Percentiles rank a stretch among this genome's conserved stretches.
Conservation (phyloP, 2,797 vertebrate genomes). For the Glyptemys insculpta region DNA sequence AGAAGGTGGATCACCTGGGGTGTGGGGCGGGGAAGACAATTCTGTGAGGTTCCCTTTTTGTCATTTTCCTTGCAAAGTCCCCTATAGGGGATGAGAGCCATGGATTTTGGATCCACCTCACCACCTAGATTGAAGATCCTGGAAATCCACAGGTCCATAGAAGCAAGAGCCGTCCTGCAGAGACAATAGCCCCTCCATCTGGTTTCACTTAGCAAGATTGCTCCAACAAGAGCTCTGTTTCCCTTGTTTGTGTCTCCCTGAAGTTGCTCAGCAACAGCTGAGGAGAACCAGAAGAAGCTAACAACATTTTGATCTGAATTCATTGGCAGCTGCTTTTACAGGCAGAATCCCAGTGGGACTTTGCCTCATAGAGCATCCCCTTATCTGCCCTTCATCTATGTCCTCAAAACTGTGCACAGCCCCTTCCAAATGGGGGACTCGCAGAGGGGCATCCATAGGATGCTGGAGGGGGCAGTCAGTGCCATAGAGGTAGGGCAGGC, state of each 20-base stretch:
- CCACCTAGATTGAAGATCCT: not conserved
- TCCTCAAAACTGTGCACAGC: not conserved
- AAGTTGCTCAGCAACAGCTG: not conserved
- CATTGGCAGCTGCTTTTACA: not conserved
- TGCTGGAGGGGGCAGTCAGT: not conserved
- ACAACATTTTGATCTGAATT: not conserved
- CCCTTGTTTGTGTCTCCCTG: not conserved
- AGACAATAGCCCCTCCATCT: not conserved
- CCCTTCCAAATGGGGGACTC: not conserved
- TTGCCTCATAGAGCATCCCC: not conserved
- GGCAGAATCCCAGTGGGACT: not conserved
- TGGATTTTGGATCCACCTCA: not conserved
- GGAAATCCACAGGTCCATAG: not conserved
- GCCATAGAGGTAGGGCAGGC: rapidly evolving
- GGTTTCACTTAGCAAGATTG: not conserved
- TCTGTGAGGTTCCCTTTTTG: rapidly evolving
- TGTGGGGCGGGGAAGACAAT: not conserved
- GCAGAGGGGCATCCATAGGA: not conserved
- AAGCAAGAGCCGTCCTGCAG: not conserved
- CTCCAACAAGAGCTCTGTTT: rapidly evolving
- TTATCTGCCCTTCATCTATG: not conserved
- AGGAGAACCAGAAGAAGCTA: not conserved
- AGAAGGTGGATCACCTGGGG: rapidly evolving
- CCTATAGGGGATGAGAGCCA: not conserved
- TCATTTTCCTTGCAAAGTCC: rapidly evolving